Evolutionary conservation across 2,888 invertebrate genomes (phyloP), one percentile per base, ranked within the genome.

Genomic region (Ormyrus labotus): DNA sequence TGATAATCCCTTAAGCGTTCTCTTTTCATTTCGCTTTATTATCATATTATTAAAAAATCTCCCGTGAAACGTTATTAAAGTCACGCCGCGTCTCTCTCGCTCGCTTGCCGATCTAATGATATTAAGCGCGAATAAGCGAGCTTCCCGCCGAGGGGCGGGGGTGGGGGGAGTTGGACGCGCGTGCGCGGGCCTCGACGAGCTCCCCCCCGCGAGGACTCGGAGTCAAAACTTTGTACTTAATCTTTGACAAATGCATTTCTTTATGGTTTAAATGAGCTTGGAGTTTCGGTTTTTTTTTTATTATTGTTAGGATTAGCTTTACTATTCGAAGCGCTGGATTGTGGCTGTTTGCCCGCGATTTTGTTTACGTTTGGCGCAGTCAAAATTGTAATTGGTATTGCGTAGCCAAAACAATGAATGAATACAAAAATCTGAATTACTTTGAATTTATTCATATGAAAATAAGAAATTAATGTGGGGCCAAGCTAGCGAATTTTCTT

Each of bases 41-140:
- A 90, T 89, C 89, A 89, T 90, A 90, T 90, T 90, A 90, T 90
- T 90, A 87, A 90, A 90, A 89, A 89, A 89, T 88, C 88, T 83
- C 75, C 87, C 88, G 89, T 89, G 90, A 89, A 89, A 89, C 88
- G 87, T 89, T 88, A 90, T 90, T 89, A 89, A 89, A 89, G 86
- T 87, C 87, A 34, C 13, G 47, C 48, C 51, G 73, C 57, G 87
- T 85, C 89, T 86, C 88, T 89, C 89, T 89, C 87, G 82, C 82
- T 80, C 80, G 85, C 84, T 87, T 88, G 88, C 87, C 85, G 86
- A 88, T 90, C 88, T 88, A 89, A 89, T 89, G 89, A 89, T 88
- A 88, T 89, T 87, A 88, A 88, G 87, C 90, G 87, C 85, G 87
- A 89, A 88, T 71, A 58, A 81, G 10, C 53, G 71, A n/a, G 13